These are phyloP conservation scores for Natator depressus DNA, from an alignment of 2,113 vertebrate species.

Conservation along the genomic window DNA sequence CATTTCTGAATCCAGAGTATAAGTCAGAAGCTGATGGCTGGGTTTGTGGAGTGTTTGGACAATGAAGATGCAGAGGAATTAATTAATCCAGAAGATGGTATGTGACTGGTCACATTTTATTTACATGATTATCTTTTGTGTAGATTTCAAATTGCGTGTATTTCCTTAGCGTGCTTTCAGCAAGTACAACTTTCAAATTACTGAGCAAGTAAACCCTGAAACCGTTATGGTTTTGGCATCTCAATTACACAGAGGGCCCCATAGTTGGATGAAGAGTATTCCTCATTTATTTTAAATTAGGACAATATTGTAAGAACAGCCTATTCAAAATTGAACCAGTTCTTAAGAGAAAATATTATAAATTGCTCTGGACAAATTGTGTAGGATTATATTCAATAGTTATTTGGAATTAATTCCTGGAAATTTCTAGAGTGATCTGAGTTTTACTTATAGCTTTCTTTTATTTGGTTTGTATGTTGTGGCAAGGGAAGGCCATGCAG, in stretches of 20 bases:
- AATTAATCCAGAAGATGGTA: constrained; percentile 87
- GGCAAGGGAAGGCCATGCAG: not conserved
- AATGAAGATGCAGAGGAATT: constrained; percentile 93
- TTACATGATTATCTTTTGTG: not conserved
- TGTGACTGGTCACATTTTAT: constrained; percentile 49
- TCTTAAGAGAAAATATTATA: not conserved
- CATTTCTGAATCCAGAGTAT: constrained; percentile 76
- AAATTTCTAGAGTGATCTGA: not conserved
- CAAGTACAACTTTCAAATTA: not conserved
- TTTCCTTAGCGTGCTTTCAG: no score
- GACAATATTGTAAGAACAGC: not conserved
- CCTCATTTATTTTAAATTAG: not conserved
- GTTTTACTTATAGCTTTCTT: not conserved
- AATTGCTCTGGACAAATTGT: not conserved
- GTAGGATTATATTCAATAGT: not conserved
- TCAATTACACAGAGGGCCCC: not conserved
- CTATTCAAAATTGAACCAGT: not conserved
- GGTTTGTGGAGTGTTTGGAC: constrained; percentile 97
- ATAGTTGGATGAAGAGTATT: not conserved
- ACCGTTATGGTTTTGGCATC: not conserved
- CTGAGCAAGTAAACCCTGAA: not conserved
- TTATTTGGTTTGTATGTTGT: not conserved
- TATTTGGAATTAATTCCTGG: not conserved
- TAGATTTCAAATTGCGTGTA: not conserved
- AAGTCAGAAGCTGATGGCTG: constrained; percentile 95